A percentile compares a stretch with the other conserved stretches of the same genome.
These are phyloP conservation scores for Cordylochernes scorpioides DNA, from an alignment of 2,888 invertebrate species.

Conservation along the genomic window DNA sequence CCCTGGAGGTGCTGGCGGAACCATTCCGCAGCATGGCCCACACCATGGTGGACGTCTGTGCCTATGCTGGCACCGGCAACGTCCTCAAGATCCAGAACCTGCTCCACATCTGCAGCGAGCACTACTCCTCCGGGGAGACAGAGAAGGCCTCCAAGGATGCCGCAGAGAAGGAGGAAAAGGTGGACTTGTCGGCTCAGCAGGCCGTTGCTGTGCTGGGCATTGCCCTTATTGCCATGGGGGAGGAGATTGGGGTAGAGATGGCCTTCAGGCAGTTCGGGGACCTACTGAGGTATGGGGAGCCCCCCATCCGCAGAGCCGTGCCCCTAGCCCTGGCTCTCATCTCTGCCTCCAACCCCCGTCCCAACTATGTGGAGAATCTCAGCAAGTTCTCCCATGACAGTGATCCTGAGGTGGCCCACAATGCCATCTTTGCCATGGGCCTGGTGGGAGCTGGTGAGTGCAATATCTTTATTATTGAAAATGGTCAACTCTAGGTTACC, in stretches of 20 bases:
- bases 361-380: constrained; percentile 82
- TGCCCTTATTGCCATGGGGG: constrained; percentile 89
- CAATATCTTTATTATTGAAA: too few relatives aligned
- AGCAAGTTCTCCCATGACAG: constrained; percentile 97
- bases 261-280: constrained; percentile 86
- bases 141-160: too few relatives aligned
- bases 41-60: constrained; percentile 87
- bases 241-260: constrained; percentile 97
- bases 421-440: constrained; percentile 96
- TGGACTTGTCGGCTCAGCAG: constrained; percentile 51
- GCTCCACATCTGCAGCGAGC: constrained; percentile 90
- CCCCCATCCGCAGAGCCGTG: constrained; percentile 77
- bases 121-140: too few relatives aligned
- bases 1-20: constrained; percentile 68
- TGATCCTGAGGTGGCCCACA: constrained; percentile 89
- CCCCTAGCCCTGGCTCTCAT: constrained; percentile 84
- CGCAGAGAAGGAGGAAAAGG: constrained; percentile 48
- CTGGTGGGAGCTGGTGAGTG: constrained; percentile 56
- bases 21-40: constrained; percentile 86
- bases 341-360: constrained; percentile 81
- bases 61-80: constrained; percentile 93
- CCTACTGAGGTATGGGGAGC: constrained; percentile 84
- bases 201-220: constrained; percentile 91
- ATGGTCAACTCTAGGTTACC: too few relatives aligned
- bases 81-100: constrained; percentile 93